Evolutionary conservation across 2,113 vertebrate species (phyloP), one percentile per base, ranked within the genome.

Genomic region (Eublepharis macularius): DNA sequence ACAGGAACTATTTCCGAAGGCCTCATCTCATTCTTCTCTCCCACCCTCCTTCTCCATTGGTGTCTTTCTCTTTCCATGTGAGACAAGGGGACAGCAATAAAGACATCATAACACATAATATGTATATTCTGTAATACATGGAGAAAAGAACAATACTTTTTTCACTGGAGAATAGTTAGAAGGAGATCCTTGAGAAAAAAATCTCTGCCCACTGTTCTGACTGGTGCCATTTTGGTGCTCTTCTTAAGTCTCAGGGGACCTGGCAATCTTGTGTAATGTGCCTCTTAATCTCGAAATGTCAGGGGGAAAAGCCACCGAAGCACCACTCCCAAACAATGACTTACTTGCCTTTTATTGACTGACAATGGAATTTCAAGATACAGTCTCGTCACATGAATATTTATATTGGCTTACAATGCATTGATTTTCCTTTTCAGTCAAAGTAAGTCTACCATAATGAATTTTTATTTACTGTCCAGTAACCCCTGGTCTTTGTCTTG

Each of bases 211-310:
- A 34, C 9, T 72, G 39, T 8, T 19, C 39, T 21, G 39, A 24
- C 69, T 41, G 6, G 1, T 70, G 69, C 19, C 34, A 41, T 7
- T 36, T 14, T 70, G 36, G 69, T 21, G 69, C 69, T 24, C 69
- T 24, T 34, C 8, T 12, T 43, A 26, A 75, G 74, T 32, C 8
- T 34, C 32, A 76, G 32, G 26, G 51, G 29, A 63, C 45, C 45
- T 2, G n/a, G 8, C 14, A 1, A 13, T 6, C 1, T 19, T 65
- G 84, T 47, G 81, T 90, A 90, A 87, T 90, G n/a, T 85, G 85
- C 83, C 89, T 92, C 92, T 94, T 90, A 89, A 86, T 86, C 89
- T 92, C 86, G 82, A 86, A 90, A 4, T 26, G 87, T 87, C 78
- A 94, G 93, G 88, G 91, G 89, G 84, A 87, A 87, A 92, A 39